phyloP scores from a whole-genome alignment of 2,113 vertebrate genomes.

The Pipa parva region DNA sequence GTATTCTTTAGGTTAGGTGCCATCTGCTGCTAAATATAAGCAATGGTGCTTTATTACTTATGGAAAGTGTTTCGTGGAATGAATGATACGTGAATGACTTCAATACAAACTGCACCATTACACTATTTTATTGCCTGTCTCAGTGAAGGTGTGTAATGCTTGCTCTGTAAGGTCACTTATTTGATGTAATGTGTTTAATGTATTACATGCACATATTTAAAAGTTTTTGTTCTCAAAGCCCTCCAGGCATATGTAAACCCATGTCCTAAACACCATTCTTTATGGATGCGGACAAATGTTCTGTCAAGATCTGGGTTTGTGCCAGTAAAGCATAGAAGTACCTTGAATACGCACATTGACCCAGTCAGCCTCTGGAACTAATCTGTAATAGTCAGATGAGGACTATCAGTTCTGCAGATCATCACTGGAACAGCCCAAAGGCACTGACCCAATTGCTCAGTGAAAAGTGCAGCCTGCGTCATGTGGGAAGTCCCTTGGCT shows the following conservation, averaged over 20 bases:
- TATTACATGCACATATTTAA: not conserved
- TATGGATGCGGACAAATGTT: not conserved
- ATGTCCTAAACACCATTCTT: conserved; percentile 15
- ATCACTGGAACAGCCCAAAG: conserved; percentile 33
- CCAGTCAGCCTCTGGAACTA: conserved; percentile 37
- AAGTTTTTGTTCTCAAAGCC: not conserved
- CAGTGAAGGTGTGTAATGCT: not conserved
- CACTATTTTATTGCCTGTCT: too few relatives aligned
- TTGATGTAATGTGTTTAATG: conserved; percentile 1
- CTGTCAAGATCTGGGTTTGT: conserved; percentile 6
- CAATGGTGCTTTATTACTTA: too few relatives aligned
- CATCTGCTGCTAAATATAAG: too few relatives aligned
- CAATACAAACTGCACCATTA: too few relatives aligned
- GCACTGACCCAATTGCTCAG: conserved; percentile 38
- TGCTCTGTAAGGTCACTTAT: not conserved
- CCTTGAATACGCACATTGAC: conserved; percentile 25
- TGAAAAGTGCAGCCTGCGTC: conserved; percentile 31
- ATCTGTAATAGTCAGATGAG: conserved; percentile 36
- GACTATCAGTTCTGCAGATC: conserved; percentile 37
- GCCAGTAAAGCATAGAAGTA: conserved; percentile 12
- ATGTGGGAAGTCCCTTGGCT: not conserved
- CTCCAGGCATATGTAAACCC: not conserved
- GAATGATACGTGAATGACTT: too few relatives aligned
- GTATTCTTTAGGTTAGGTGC: too few relatives aligned
- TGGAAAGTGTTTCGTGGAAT: too few relatives aligned